Evolutionary conservation across 2,888 invertebrate species (phyloP), one percentile per base, ranked within the genome.

Genomic region (Cephalotes varians): DNA sequence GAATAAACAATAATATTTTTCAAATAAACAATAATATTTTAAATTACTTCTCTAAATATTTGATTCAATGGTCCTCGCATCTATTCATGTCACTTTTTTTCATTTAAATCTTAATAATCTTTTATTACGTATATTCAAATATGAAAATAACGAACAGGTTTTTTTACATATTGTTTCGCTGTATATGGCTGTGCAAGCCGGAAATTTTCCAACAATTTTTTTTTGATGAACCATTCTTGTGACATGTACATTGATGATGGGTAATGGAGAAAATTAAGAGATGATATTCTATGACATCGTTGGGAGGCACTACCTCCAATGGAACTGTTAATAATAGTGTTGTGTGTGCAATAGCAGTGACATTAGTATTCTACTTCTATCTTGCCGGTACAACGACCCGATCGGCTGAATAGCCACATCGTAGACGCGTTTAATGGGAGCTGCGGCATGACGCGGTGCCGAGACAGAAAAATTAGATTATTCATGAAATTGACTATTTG

Each of bases 391-490:
- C 76, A 76, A 65, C 65, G 51, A 76, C 64, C 74, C 65, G 37
- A 51, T 76, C 51, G 51, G 5, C 37, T 65, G 76, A 76, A 76
- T 76, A 65, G 76, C 40, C 51, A n/a, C 28, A n/a, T 76, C 40
- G n/a, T 28, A 37, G 76, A 76, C 40, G 51, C n/a, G 25, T 51
- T 21, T 76, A 76, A 76, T 65, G 51, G 28, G n/a, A n/a, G 40
- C 65, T 65, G 28, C 40, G 51, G 37, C 25, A 76, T 76, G n/a
- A 76, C 21, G 74, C 65, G 21, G 18, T 34, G 54, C 31, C 56
- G 56, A 77, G 69, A 77, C 56, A 31, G 77, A 67, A 69, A 56
- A 69, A 77, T 77, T 44, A 47, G 69, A 77, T 77, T 77, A 77
- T 77, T 69, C 69, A 40, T 44, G 56, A 77, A 69, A 77, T 69